Percentiles rank a stretch among this genome's conserved stretches.
phyloP scores from a whole-genome alignment of 2,113 vertebrate species.

The Plestiodon gilberti region DNA sequence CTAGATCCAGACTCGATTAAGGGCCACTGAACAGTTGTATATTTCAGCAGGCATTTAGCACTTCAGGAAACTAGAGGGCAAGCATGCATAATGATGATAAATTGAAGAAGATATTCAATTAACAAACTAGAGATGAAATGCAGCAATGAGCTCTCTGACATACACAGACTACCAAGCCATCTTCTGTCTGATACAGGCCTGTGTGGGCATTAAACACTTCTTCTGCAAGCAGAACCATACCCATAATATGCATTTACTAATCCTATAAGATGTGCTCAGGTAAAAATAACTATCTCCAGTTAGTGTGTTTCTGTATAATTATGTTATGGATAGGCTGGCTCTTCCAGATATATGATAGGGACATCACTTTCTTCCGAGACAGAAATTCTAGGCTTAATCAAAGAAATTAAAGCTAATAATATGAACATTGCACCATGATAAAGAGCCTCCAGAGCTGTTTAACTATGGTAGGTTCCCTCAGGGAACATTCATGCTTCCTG shows the following conservation, averaged over 20 bases:
- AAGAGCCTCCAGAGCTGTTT: not conserved
- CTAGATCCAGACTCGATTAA: not conserved
- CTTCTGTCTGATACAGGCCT: not conserved
- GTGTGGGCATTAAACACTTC: not conserved
- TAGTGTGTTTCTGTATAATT: conserved; percentile 1
- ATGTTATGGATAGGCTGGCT: not conserved
- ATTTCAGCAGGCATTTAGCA: not conserved
- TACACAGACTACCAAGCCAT: not conserved
- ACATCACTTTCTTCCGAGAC: not conserved
- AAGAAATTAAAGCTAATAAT: too few species aligned
- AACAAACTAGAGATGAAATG: not conserved
- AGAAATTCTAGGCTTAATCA: not conserved
- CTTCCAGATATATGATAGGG: not conserved
- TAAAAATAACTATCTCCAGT: not conserved
- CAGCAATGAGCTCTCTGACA: not conserved
- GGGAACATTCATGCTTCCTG: not conserved
- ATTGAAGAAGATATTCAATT: not conserved
- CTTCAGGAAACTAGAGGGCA: not conserved
- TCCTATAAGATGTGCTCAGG: conserved; percentile 10
- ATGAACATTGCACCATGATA: not conserved
- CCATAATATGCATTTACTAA: not conserved
- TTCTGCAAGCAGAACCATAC: conserved; percentile 5
- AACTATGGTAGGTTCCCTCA: not conserved
- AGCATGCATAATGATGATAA: conserved; percentile 3
- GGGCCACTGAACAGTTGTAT: not conserved